Conservation (phyloP, 2,888 invertebrate genomes). For the Xestia rhomboidea region DNA sequence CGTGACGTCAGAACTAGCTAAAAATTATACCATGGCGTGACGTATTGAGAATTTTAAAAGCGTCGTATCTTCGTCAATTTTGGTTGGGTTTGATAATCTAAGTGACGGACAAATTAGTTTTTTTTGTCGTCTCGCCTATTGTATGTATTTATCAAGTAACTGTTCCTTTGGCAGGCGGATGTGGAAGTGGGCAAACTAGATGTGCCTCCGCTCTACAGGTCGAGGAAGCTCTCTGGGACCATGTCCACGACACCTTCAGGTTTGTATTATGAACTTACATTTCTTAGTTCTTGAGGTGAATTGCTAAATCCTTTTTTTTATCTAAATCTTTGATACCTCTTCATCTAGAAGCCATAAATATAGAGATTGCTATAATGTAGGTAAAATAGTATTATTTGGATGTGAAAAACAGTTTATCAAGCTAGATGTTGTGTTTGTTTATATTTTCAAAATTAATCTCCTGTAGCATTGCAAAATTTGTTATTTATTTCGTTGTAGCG, state of each 20-base stretch:
- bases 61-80: too few species aligned
- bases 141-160: neutral
- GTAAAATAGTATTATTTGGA: neutral
- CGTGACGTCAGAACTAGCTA: too few species aligned
- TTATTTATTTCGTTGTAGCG: neutral
- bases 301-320: neutral
- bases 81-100: too few species aligned
- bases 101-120: too few species aligned
- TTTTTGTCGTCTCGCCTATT: too few species aligned
- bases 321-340: neutral
- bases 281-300: neutral
- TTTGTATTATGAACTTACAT: constrained; percentile 57
- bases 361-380: neutral
- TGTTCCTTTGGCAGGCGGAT: constrained; percentile 86
- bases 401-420: neutral
- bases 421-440: neutral
- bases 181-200: constrained; percentile 89
- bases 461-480: neutral
- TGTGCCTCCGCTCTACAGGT: constrained; percentile 70
- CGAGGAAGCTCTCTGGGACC: constrained; percentile 74
- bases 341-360: neutral
- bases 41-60: too few species aligned
- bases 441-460: neutral
- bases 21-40: too few species aligned
- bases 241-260: constrained; percentile 75